Percentiles rank a stretch among this genome's conserved stretches.
Conservation (phyloP, 2,888 invertebrate genomes). For the Phoenoteleia sp. region DNA sequence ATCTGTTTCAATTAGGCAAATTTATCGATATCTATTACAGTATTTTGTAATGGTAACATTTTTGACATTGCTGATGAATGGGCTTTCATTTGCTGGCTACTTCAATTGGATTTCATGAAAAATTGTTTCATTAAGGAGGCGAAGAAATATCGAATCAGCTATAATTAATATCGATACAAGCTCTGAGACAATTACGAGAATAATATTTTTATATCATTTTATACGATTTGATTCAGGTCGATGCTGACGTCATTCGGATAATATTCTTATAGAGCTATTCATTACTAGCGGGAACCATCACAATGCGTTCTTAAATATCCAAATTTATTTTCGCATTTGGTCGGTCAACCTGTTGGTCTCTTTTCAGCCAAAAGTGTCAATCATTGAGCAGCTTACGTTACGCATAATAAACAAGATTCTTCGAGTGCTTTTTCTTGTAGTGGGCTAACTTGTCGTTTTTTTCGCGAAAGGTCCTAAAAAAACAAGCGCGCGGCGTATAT, state of each 20-base stretch:
- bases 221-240: not conserved
- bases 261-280: slow-evolving; percentile 19
- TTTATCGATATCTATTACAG: not conserved
- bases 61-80: slow-evolving; percentile 5
- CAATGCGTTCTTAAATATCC: slow-evolving; percentile 49
- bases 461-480: slow-evolving; percentile 68
- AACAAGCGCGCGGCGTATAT: slow-evolving; percentile 63
- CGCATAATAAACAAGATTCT: slow-evolving; percentile 77
- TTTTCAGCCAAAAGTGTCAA: slow-evolving; percentile 73
- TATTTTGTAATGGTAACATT: not conserved
- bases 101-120: slow-evolving; percentile 19
- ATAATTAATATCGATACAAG: slow-evolving; percentile 3
- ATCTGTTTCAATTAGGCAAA: slow-evolving; percentile 10
- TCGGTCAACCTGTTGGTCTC: slow-evolving; percentile 9
- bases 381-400: slow-evolving; percentile 76
- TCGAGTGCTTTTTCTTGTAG: slow-evolving; percentile 77
- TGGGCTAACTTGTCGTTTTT: slow-evolving; percentile 50
- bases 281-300: slow-evolving; percentile 13
- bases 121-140: slow-evolving; percentile 16
- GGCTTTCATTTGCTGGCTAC: not conserved
- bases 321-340: slow-evolving; percentile 35
- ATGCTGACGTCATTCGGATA: not conserved
- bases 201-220: slow-evolving; percentile 27
- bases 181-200: slow-evolving; percentile 7
- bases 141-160: slow-evolving; percentile 17